A percentile compares a stretch with the other conserved stretches of the same genome.
Conservation (phyloP, 2,113 vertebrate species). For the Cinclus mexicanus region DNA sequence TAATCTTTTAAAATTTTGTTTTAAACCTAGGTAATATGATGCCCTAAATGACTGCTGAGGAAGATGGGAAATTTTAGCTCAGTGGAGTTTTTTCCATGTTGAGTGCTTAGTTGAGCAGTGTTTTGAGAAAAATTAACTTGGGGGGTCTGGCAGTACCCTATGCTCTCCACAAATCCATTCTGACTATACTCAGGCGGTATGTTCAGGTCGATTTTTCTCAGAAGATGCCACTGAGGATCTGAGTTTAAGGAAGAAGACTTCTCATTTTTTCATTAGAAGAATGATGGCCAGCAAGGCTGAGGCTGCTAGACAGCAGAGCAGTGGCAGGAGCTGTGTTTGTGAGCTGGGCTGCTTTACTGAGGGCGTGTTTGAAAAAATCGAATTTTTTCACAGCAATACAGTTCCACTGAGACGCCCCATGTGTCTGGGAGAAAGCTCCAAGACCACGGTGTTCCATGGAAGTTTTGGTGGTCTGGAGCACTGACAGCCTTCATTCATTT, state of each 20-base stretch:
- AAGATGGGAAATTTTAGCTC: not conserved
- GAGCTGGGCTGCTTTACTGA: not conserved
- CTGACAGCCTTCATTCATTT: not conserved
- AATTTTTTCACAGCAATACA: not conserved
- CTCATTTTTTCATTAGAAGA: not conserved
- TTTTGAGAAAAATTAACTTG: not conserved
- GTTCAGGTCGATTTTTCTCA: not conserved
- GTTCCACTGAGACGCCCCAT: fast-evolving
- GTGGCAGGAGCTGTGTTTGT: not conserved
- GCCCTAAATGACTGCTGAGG: not conserved
- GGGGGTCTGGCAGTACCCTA: not conserved
- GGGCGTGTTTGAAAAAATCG: not conserved
- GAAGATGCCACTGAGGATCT: not conserved
- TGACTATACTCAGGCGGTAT: not conserved
- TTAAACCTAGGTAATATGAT: not conserved
- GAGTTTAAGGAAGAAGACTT: not conserved
- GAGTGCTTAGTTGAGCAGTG: not conserved
- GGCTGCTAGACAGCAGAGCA: not conserved
- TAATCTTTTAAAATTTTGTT: not conserved
- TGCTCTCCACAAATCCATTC: not conserved
- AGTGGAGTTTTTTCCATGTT: not conserved
- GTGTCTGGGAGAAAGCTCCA: not conserved
- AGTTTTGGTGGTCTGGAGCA: not conserved
- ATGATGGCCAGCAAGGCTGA: not conserved
- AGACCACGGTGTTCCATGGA: not conserved